A percentile compares a stretch with the other conserved stretches of the same genome.
Conservation (phyloP, 1,140 invertebrate genomes). For the Lasaia peninsularis region DNA sequence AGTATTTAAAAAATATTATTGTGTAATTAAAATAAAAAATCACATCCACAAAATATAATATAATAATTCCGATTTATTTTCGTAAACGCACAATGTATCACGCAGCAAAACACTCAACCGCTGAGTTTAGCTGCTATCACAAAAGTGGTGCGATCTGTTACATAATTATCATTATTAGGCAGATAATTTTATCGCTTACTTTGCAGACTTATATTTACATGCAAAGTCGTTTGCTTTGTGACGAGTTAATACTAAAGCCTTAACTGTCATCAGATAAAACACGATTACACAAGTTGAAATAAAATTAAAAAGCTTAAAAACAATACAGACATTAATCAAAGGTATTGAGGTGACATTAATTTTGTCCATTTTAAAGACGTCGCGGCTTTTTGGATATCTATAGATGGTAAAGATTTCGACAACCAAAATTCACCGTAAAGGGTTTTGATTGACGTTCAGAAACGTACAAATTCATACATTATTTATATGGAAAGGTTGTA, state of each 20-base stretch:
- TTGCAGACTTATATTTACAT: constrained; percentile 25
- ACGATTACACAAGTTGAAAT: not conserved
- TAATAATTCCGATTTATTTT: not conserved
- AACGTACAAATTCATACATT: constrained; percentile 42
- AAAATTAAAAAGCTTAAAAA: constrained; percentile 16
- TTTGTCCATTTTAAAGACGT: constrained; percentile 31
- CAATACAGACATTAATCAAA: constrained; percentile 30
- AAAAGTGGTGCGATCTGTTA: constrained; percentile 47
- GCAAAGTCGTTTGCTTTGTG: constrained; percentile 10
- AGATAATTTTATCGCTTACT: constrained; percentile 55
- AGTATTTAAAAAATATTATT: no score
- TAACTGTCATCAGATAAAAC: constrained; percentile 4
- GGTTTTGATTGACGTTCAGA: constrained; percentile 62
- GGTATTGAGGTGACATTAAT: constrained; percentile 32
- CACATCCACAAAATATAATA: constrained; percentile 12
- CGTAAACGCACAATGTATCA: not conserved
- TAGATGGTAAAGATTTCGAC: constrained; percentile 57
- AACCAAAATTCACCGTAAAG: constrained; percentile 43
- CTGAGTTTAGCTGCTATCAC: constrained; percentile 48
- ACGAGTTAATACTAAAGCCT: constrained; percentile 16
- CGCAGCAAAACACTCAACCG: constrained; percentile 35
- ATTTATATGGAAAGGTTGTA: constrained; percentile 36
- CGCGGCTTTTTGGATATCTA: constrained; percentile 33
- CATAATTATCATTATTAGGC: constrained; percentile 59
- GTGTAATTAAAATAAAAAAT: not conserved